Evolutionary conservation across 2,888 invertebrate species (phyloP).

Genomic region (Gymnosoma rotundatum): DNA sequence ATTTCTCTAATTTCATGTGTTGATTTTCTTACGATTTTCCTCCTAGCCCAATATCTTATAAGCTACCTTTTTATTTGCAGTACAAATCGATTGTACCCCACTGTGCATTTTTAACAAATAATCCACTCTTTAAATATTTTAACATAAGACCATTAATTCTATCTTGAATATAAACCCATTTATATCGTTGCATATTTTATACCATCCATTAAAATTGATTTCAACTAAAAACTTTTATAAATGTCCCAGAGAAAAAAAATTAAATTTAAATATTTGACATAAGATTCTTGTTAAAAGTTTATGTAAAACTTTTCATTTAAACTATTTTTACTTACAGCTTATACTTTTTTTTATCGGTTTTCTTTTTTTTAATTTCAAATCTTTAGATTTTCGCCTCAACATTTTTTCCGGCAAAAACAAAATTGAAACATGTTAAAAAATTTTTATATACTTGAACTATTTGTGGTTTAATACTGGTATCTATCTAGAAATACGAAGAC

Average conservation of each 20-base stretch:
- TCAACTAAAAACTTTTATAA: constrained; percentile 24
- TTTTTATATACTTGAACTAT: constrained; percentile 64
- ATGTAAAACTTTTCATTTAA: constrained; percentile 39
- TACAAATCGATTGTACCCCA: too few species aligned
- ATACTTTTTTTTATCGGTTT: background rate
- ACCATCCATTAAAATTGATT: constrained; percentile 25
- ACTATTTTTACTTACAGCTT: constrained; percentile 1
- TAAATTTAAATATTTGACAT: constrained; percentile 52
- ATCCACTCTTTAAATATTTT: constrained; percentile 4
- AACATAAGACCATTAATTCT: background rate
- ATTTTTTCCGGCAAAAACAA: constrained; percentile 43
- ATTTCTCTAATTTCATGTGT: too few species aligned
- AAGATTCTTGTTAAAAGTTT: constrained; percentile 46
- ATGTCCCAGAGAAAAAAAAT: constrained; percentile 20
- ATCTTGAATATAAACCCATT: constrained; percentile 20
- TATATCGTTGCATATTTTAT: constrained; percentile 22
- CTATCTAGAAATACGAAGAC: background rate
- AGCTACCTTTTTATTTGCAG: too few species aligned
- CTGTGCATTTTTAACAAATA: background rate
- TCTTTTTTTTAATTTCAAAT: constrained; percentile 19
- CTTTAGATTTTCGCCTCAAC: constrained; percentile 37
- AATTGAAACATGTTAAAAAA: constrained; percentile 46
- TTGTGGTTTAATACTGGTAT: constrained; percentile 54
- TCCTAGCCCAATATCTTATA: too few species aligned
- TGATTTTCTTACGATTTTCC: too few species aligned